phyloP scores from a whole-genome alignment of 2,888 invertebrate species.

The Tricholauxania praeusta region DNA sequence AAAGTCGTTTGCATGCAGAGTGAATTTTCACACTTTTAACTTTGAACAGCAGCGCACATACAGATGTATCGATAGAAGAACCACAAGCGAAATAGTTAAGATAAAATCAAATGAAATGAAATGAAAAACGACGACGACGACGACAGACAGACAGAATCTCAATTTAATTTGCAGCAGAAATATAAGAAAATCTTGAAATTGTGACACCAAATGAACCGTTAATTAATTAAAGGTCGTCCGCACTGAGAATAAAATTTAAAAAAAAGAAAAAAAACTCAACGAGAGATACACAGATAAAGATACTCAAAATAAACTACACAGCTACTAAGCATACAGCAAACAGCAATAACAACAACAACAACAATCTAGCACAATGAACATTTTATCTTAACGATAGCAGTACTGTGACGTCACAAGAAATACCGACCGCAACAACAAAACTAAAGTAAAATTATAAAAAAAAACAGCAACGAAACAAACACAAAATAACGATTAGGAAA shows the following conservation, averaged over 20 bases:
- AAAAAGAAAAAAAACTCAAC: not conserved
- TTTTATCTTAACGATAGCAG: not conserved
- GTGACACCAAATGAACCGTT: constrained; percentile 24
- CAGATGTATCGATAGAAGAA: too few species aligned
- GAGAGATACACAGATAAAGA: constrained; percentile 3
- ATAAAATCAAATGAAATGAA: too few species aligned
- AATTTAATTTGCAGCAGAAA: too few species aligned
- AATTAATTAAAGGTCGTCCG: constrained; percentile 24
- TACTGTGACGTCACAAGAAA: constrained; percentile 17
- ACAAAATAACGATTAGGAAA: not conserved
- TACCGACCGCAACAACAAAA: constrained; percentile 8
- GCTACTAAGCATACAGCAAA: not conserved
- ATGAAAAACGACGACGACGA: too few species aligned
- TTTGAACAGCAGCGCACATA: too few species aligned
- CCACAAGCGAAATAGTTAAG: too few species aligned
- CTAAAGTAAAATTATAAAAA: not conserved
- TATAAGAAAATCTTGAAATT: not conserved
- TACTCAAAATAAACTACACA: not conserved
- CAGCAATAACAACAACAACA: not conserved
- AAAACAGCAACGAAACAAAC: not conserved
- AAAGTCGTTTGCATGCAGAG: not conserved
- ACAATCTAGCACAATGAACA: not conserved
- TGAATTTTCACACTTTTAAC: constrained; percentile 5
- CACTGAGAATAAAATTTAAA: too few species aligned
- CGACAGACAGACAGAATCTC: too few species aligned